phyloP scores from a whole-genome alignment of 2,797 vertebrate genomes.

The Sebastes dallii region DNA sequence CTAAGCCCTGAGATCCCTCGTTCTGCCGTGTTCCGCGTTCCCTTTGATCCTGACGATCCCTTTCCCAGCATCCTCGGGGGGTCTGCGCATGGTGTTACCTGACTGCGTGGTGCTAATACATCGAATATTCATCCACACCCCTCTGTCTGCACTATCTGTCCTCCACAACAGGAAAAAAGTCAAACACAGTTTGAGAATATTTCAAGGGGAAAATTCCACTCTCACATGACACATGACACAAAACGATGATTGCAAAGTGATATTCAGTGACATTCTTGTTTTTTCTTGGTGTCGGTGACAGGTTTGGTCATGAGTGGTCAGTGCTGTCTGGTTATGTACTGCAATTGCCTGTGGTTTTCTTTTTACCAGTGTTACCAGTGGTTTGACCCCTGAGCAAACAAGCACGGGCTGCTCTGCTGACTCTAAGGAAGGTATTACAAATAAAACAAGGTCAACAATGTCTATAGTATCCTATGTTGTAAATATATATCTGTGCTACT shows the following conservation, averaged over 20 bases:
- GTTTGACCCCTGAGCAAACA: slow-evolving; percentile 28
- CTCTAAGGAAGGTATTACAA: neutral
- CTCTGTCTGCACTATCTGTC: slow-evolving; percentile 44
- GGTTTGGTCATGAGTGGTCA: slow-evolving; percentile 11
- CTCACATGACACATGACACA: neutral
- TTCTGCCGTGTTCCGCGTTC: slow-evolving; percentile 74
- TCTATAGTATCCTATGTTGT: neutral
- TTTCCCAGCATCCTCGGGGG: slow-evolving; percentile 74
- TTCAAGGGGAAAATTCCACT: slow-evolving; percentile 16
- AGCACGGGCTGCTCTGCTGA: neutral
- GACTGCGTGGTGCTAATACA: slow-evolving; percentile 67
- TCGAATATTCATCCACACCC: slow-evolving; percentile 70
- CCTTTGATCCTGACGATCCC: slow-evolving; percentile 82
- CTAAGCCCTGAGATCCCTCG: slow-evolving; percentile 80
- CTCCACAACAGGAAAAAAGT: slow-evolving; percentile 53
- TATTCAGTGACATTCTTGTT: neutral
- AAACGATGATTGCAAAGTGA: neutral
- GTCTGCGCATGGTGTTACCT: slow-evolving; percentile 67
- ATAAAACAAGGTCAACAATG: neutral
- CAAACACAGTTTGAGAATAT: slow-evolving; percentile 49
- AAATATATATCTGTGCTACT: neutral
- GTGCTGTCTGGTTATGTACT: slow-evolving; percentile 4
- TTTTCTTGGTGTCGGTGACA: slow-evolving; percentile 12
- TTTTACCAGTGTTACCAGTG: slow-evolving; percentile 17
- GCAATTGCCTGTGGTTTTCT: neutral